phyloP scores from a whole-genome alignment of 2,888 invertebrate species.

The Tridacna gigas region DNA sequence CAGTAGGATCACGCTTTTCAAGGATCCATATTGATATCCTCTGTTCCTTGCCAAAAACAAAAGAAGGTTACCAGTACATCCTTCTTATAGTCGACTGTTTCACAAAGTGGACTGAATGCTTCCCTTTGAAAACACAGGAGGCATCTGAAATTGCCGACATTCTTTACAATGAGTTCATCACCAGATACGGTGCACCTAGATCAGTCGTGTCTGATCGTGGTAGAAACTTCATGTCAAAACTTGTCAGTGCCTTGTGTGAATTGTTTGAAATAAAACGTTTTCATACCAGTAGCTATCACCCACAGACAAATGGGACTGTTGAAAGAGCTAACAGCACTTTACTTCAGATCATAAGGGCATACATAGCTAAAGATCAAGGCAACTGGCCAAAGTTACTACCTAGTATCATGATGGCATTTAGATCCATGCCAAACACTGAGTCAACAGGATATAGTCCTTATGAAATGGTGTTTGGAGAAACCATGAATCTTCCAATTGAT shows the following conservation, averaged over 20 bases:
- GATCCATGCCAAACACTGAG: conserved; percentile 55
- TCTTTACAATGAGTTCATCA: conserved; percentile 51
- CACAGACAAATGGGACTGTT: conserved; percentile 56
- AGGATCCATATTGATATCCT: conserved; percentile 54
- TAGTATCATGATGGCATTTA: conserved; percentile 62
- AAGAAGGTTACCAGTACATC: conserved; percentile 41
- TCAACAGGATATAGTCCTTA: conserved; percentile 45
- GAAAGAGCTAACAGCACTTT: conserved; percentile 61
- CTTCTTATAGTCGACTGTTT: conserved; percentile 38
- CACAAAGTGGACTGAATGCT: conserved; percentile 44
- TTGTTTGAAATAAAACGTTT: neutral
- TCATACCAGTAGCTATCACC: conserved; percentile 56
- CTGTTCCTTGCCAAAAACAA: conserved; percentile 48
- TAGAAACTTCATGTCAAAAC: neutral
- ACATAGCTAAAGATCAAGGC: conserved; percentile 46
- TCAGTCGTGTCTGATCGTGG: conserved; percentile 52
- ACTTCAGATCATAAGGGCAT: conserved; percentile 53
- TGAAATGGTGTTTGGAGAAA: conserved; percentile 13
- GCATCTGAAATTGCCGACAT: conserved; percentile 48
- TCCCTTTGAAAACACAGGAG: conserved; percentile 46
- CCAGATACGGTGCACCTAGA: conserved; percentile 52
- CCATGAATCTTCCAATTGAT: conserved; percentile 56
- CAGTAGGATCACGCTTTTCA: conserved; percentile 44
- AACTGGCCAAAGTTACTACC: conserved; percentile 47
- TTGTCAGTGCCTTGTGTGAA: neutral